Conservation (phyloP, 2,888 invertebrate species). For the Disparrhopalites patrizii region DNA sequence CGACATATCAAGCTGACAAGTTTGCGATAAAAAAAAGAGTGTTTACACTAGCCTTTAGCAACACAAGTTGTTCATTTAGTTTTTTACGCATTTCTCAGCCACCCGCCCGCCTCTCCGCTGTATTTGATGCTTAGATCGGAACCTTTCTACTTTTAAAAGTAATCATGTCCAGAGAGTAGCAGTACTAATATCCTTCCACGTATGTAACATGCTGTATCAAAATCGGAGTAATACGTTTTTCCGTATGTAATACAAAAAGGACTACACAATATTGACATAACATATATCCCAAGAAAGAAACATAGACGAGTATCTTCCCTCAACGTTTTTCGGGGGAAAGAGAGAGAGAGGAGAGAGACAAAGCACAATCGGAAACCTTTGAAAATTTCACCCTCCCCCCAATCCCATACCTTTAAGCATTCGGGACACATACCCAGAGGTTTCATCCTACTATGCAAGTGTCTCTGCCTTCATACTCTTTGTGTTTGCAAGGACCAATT, state of each 20-base stretch:
- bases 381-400: neutral
- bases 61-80: slow-evolving; percentile 36
- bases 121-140: slow-evolving; percentile 15
- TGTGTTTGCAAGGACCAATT: neutral
- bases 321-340: neutral
- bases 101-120: slow-evolving; percentile 15
- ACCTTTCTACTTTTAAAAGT: slow-evolving; percentile 19
- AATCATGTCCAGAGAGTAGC: slow-evolving; percentile 18
- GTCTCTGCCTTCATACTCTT: neutral
- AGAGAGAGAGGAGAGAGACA: too few relatives aligned
- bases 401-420: neutral
- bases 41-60: slow-evolving; percentile 36
- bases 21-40: slow-evolving; percentile 31
- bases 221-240: neutral
- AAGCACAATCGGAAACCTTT: too few relatives aligned
- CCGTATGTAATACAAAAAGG: neutral
- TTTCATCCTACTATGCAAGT: too few relatives aligned
- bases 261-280: neutral
- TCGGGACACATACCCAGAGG: neutral
- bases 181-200: slow-evolving; percentile 8
- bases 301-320: neutral
- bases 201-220: neutral
- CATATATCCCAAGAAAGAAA: too few relatives aligned
- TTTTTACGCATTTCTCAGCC: slow-evolving; percentile 16
- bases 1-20: slow-evolving; percentile 19